These are phyloP conservation scores for Drosophila arawakana DNA, from an alignment of 1,140 invertebrate genomes.

Conservation along the genomic window DNA sequence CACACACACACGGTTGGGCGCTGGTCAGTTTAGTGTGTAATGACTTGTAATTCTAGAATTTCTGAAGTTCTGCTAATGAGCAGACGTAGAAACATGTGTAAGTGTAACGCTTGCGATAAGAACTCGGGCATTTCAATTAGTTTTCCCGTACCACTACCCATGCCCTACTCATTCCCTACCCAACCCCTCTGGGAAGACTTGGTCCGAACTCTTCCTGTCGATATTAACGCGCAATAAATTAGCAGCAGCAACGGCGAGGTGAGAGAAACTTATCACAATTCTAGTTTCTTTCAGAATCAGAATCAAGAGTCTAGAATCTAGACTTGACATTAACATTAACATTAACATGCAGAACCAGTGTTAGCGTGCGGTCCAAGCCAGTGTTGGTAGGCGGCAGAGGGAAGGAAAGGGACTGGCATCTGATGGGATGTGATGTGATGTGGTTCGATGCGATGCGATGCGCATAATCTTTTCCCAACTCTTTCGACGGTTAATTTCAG, in stretches of 20 bases:
- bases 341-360: conserved; percentile 61
- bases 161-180: not conserved
- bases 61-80: conserved; percentile 76
- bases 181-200: not conserved
- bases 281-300: conserved; percentile 38
- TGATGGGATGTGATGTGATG: conserved; percentile 41
- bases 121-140: conserved; percentile 73
- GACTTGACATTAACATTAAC: not conserved
- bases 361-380: conserved; percentile 49
- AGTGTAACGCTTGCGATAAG: conserved; percentile 75
- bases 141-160: not conserved
- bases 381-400: too few species aligned
- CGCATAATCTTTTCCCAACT: conserved; percentile 77
- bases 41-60: conserved; percentile 79
- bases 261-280: conserved; percentile 38
- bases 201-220: conserved; percentile 66
- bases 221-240: conserved; percentile 84
- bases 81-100: conserved; percentile 47
- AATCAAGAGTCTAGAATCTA: not conserved
- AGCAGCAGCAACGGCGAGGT: conserved; percentile 71
- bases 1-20: not conserved
- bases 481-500: conserved; percentile 84
- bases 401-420: not conserved
- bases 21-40: conserved; percentile 62
- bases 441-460: conserved; percentile 55